Evolutionary conservation across 1,140 invertebrate genomes (phyloP), one percentile per base, ranked within the genome.

Genomic region (Heliconius melpomene): DNA sequence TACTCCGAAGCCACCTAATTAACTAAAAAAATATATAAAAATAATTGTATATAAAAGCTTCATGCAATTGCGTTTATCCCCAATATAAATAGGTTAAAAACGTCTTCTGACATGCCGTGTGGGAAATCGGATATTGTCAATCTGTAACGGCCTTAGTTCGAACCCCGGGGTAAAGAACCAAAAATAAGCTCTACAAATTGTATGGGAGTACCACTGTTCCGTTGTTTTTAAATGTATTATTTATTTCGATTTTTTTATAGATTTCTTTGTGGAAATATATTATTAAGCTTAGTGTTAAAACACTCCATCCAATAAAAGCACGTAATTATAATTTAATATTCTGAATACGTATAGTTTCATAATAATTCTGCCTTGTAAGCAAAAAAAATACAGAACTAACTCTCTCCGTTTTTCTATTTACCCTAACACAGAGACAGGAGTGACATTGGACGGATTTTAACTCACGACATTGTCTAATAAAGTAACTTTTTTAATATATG

Each of bases 111-210:
- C 60, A 7, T 66, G 9, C 0, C 60, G 60, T 66, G 13, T 66
- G 29, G 26, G 23, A 29, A 66, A 66, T 66, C 60, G 60, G 60
- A 66, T 66, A 66, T 66, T 66, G 60, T 29, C 60, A 66, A 66
- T 66, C 60, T 29, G 60, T 66, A 66, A 6, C 60, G 23, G 60
- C 60, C 60, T 66, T 66, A 66, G 60, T 29, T 66, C 60, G 60
- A n/a, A 26, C 60, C 26, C 60, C 23, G 26, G 13, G 26, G 26
- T 66, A 66, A 66, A 66, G 26, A 66, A 66, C 11, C 60, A 7
- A 66, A 66, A 66, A 66, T 29, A 66, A 66, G 11, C 26, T 66
- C 23, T 7, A 66, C 60, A 66, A 66, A 66, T 66, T 66, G 60
- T 66, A 66, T 29, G 5, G 60, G 26, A 16, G 26, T 16, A 29